phyloP scores from a whole-genome alignment of 2,113 vertebrate species.

The Archocentrus centrarchus region DNA sequence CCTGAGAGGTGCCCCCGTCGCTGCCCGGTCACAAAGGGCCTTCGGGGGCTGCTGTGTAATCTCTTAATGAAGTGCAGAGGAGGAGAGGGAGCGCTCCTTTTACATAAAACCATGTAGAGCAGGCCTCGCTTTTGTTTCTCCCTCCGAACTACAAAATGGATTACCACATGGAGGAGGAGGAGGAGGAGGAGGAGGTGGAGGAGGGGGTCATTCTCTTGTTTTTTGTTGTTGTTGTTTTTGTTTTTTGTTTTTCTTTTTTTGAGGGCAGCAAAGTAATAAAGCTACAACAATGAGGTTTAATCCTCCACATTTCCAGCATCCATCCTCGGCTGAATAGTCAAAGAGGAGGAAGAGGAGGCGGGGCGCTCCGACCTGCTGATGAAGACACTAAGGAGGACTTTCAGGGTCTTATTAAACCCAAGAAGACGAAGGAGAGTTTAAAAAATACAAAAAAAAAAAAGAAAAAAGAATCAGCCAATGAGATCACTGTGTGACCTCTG shows the following conservation, averaged over 20 bases:
- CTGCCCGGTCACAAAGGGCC: constrained; percentile 89
- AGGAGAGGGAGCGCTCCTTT: constrained; percentile 90
- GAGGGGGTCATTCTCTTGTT: constrained; percentile 73
- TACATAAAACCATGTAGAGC: constrained; percentile 92
- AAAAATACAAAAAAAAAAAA: not conserved
- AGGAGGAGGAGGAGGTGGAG: constrained; percentile 53
- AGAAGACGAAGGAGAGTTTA: not conserved
- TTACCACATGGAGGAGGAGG: constrained; percentile 81
- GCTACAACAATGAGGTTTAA: constrained; percentile 92
- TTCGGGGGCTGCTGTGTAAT: constrained; percentile 91
- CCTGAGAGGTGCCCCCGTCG: constrained; percentile 70
- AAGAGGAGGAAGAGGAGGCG: constrained; percentile 35
- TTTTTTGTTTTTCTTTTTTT: constrained; percentile 68
- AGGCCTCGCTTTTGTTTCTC: constrained; percentile 95
- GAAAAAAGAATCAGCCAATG: not conserved
- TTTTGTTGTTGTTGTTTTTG: constrained; percentile 29
- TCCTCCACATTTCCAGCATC: constrained; percentile 56
- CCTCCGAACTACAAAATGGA: constrained; percentile 96
- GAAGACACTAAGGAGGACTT: constrained; percentile 28
- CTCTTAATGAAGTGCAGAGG: constrained; percentile 98
- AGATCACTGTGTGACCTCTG: constrained; percentile 30
- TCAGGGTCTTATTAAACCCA: not conserved
- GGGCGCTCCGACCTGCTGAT: constrained; percentile 35
- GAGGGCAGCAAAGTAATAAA: constrained; percentile 80
- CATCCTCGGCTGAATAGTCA: constrained; percentile 15